Percentiles rank a stretch among this genome's conserved stretches.
Evolutionary conservation across 2,797 vertebrate genomes (phyloP).

Genomic region (Hoplostethus atlanticus): DNA sequence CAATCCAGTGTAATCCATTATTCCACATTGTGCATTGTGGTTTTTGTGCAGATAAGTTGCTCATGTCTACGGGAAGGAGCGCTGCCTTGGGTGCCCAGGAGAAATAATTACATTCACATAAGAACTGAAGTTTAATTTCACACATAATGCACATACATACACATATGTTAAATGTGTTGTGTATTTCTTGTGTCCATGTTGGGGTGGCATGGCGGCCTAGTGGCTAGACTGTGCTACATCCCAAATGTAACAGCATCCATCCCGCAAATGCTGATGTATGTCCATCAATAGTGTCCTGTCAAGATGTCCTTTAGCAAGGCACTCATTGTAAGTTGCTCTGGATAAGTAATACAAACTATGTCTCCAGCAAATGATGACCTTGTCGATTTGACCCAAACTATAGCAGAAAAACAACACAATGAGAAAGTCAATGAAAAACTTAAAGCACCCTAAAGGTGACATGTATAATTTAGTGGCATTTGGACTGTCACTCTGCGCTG

Average conservation of each 20-base stretch:
- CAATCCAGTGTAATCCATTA: too few species aligned
- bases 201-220: not conserved
- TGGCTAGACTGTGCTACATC: not conserved
- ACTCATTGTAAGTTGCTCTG: too few species aligned
- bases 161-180: conserved; percentile 30
- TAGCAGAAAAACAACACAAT: not conserved
- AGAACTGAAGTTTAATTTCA: conserved; percentile 52
- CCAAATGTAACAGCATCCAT: conserved; percentile 17
- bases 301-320: not conserved
- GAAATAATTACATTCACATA: conserved; percentile 11
- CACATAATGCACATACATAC: conserved; percentile 30
- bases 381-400: not conserved
- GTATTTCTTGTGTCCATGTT: not conserved
- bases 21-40: too few species aligned
- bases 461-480: conserved; percentile 1
- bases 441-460: not conserved
- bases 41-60: conserved; percentile 26
- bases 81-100: too few species aligned
- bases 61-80: conserved; percentile 1
- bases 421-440: not conserved
- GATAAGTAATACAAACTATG: not conserved
- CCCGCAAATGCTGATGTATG: conserved; percentile 1
- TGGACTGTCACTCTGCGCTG: not conserved
- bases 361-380: not conserved
- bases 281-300: not conserved